Conservation (phyloP, 2,888 invertebrate species). For the Deilephila porcellus region DNA sequence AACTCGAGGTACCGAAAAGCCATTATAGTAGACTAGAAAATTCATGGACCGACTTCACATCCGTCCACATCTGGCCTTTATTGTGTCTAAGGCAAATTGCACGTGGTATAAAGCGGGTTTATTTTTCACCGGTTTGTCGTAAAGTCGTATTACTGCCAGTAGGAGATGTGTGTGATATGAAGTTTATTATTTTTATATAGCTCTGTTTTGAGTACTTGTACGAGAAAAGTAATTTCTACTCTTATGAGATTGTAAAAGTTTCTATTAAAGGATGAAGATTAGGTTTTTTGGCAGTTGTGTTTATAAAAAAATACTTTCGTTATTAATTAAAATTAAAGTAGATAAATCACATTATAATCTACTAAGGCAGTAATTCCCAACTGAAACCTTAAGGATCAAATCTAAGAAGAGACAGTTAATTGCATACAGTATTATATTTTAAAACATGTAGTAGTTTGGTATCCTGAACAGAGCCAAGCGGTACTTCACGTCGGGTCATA, state of each 20-base stretch:
- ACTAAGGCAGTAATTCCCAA: too few species aligned
- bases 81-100: background rate
- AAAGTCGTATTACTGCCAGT: constrained; percentile 13
- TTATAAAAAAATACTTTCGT: background rate
- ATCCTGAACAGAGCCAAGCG: too few species aligned
- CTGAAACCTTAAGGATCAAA: too few species aligned
- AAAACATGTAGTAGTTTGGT: too few species aligned
- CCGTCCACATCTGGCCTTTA: background rate
- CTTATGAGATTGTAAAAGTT: background rate
- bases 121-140: background rate
- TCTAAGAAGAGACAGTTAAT: too few species aligned
- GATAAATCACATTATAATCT: too few species aligned
- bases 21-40: background rate
- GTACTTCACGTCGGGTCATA: too few species aligned
- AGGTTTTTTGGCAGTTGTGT: too few species aligned
- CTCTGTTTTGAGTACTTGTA: background rate
- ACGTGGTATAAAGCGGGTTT: constrained; percentile 9
- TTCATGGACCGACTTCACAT: background rate
- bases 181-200: constrained; percentile 5
- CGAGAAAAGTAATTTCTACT: background rate
- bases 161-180: background rate
- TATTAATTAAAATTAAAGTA: too few species aligned
- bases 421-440: too few species aligned
- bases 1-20: too few species aligned
- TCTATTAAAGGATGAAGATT: too few species aligned